These are phyloP conservation scores for Junco hyemalis DNA, from an alignment of 2,113 vertebrate genomes.

Conservation along the genomic window DNA sequence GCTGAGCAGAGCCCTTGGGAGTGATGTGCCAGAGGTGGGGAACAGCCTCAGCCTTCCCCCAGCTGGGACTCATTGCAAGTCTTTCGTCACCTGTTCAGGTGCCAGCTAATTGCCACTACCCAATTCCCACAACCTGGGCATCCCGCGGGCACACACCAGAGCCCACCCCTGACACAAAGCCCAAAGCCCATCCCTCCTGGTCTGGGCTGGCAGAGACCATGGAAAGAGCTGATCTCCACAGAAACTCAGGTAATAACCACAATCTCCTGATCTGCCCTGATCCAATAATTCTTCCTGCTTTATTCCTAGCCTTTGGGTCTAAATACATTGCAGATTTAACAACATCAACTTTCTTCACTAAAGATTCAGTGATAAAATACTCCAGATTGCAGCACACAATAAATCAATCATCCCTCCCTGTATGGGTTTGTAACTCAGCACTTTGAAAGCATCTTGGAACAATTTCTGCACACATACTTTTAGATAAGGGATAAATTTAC, in stretches of 20 bases:
- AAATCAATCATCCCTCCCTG: background rate
- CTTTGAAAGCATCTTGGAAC: slow-evolving; percentile 38
- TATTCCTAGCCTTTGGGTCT: background rate
- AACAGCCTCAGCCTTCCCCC: background rate
- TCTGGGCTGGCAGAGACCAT: fast-evolving
- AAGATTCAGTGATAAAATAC: slow-evolving; percentile 40
- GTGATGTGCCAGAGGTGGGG: background rate
- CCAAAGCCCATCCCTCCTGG: background rate
- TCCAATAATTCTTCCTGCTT: background rate
- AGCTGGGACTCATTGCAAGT: fast-evolving
- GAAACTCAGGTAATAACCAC: background rate
- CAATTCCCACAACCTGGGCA: background rate
- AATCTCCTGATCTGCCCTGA: background rate
- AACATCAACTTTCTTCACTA: background rate
- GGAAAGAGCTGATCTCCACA: background rate
- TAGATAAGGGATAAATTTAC: background rate
- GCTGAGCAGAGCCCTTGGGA: background rate
- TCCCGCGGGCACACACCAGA: background rate
- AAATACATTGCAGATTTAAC: background rate
- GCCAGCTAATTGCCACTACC: background rate
- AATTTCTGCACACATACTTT: slow-evolving; percentile 18
- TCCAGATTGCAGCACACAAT: slow-evolving; percentile 30
- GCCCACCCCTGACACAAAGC: background rate
- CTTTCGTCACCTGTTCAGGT: background rate
- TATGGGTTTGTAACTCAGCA: background rate